phyloP scores from a whole-genome alignment of 1,140 invertebrate genomes.

The Tetragonula clypearis region DNA sequence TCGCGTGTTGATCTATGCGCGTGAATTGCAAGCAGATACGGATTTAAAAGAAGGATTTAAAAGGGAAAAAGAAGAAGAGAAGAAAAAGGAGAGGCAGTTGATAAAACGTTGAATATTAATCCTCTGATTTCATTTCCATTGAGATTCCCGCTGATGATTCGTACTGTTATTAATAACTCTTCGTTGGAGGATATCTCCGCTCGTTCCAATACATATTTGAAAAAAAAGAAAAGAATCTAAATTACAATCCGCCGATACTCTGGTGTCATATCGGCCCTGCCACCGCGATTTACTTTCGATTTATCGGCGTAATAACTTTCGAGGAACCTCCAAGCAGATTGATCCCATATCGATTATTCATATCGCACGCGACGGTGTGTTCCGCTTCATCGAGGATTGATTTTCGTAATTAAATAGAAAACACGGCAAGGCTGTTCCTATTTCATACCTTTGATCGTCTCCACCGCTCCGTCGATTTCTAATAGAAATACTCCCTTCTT shows the following conservation, averaged over 20 bases:
- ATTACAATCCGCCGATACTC: conserved; percentile 19
- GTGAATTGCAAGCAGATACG: no score
- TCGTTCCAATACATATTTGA: conserved; percentile 7
- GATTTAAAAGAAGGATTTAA: no score
- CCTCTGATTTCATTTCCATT: not conserved
- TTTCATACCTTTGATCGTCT: not conserved
- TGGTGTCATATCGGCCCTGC: not conserved
- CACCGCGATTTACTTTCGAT: conserved; percentile 15
- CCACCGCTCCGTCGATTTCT: no score
- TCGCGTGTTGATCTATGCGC: no score
- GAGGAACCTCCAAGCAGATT: not conserved
- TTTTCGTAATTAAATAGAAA: conserved; percentile 15
- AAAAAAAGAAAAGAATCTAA: not conserved
- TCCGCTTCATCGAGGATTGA: not conserved
- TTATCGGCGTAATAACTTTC: conserved; percentile 25
- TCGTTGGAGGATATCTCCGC: not conserved
- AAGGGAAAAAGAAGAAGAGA: no score
- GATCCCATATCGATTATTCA: conserved; percentile 11
- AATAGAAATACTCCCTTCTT: not conserved
- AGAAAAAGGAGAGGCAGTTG: not conserved
- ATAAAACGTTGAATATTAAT: not conserved
- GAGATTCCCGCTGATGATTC: not conserved
- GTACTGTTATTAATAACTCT: not conserved
- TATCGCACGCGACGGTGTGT: not conserved
- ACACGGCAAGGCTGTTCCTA: not conserved